Base-by-base conservation (phyloP, 2,113 vertebrate species). In the Cyanoderma ruficeps region DNA sequence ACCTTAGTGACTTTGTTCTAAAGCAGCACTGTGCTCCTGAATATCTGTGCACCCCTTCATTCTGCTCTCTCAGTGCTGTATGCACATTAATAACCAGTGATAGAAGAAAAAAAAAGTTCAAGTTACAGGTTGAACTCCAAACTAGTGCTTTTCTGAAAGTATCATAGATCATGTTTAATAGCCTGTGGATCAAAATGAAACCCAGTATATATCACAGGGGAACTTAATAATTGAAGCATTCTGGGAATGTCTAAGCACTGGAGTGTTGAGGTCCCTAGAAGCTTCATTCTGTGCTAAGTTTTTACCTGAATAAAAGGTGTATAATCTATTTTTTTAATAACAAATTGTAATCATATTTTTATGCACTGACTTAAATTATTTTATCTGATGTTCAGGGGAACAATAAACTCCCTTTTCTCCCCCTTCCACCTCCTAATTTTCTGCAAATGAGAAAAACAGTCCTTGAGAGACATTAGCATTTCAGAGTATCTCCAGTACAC, bases 201-300 rank as follows among this genome's bases (percentile, higher is more conserved):
- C 75, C 74, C 72, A 63, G 63, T 88, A 94, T 94, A 71, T 71
- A 80, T 97, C 88, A 93, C 85, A 81, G 35, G 47, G 67, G 68
- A 95, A 71, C 88, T 96, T 87, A 92, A 64, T 96, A 94, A 96
- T 96, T 94, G 92, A 95, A 94, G 85, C 71, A 75, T 94, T 84
- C 90, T 15, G 16, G 82, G 56, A 96, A 95, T 93, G 79, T 92
- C 71, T 75, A 78, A 90, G 85, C 86, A 67, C 31, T 59, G 33
- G 50, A 77, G 64, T 83, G 75, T 14, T 90, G 82, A 95, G 78
- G 50, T 90, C 82, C 75, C 55, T 67, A 31, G 46, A 77, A 93
- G 47, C 56, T 96, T 95, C 56, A 37, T 80, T 88, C 55, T 80
- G 30, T 85, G 70, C 39, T 85, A 37, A 46, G 15, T 44, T 95